phyloP scores from a whole-genome alignment of 2,888 invertebrate genomes.

The Catocala nupta region DNA sequence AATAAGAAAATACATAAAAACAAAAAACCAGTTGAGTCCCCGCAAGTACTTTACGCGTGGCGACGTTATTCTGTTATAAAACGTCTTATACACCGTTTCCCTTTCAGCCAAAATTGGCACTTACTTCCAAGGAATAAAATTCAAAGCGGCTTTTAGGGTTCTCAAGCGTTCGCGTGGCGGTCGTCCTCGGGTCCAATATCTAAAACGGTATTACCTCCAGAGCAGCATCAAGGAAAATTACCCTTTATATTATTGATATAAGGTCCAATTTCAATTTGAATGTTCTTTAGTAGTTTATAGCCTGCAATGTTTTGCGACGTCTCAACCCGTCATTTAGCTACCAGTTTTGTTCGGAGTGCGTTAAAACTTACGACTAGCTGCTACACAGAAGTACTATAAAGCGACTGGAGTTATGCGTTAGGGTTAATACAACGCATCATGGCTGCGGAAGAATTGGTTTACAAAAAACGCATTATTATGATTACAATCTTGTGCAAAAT shows the following conservation, averaged over 20 bases:
- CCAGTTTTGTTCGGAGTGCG: slow-evolving; percentile 63
- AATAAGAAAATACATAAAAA: slow-evolving; percentile 52
- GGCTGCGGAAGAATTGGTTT: slow-evolving; percentile 21
- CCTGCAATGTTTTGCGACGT: slow-evolving; percentile 61
- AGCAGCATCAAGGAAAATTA: slow-evolving; percentile 31
- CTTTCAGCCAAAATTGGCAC: slow-evolving; percentile 60
- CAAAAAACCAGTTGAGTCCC: slow-evolving; percentile 58
- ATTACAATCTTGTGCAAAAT: slow-evolving; percentile 18
- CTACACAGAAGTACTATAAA: slow-evolving; percentile 50
- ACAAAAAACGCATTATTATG: slow-evolving; percentile 29
- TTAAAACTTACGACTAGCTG: slow-evolving; percentile 58
- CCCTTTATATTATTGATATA: slow-evolving; percentile 35
- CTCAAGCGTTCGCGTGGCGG: slow-evolving; percentile 62
- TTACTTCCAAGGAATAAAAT: slow-evolving; percentile 56
- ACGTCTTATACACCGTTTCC: slow-evolving; percentile 54
- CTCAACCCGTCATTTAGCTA: slow-evolving; percentile 64
- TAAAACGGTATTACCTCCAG: slow-evolving; percentile 42
- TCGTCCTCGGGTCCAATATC: slow-evolving; percentile 41
- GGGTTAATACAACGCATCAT: slow-evolving; percentile 26
- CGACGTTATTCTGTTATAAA: slow-evolving; percentile 49
- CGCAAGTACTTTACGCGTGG: slow-evolving; percentile 71
- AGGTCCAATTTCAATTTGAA: slow-evolving; percentile 41
- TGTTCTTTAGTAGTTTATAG: slow-evolving; percentile 54
- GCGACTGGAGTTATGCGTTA: slow-evolving; percentile 39
- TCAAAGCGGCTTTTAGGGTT: slow-evolving; percentile 56